Evolutionary conservation across 2,113 vertebrate species (phyloP).

Genomic region (Capreolus pygargus): DNA sequence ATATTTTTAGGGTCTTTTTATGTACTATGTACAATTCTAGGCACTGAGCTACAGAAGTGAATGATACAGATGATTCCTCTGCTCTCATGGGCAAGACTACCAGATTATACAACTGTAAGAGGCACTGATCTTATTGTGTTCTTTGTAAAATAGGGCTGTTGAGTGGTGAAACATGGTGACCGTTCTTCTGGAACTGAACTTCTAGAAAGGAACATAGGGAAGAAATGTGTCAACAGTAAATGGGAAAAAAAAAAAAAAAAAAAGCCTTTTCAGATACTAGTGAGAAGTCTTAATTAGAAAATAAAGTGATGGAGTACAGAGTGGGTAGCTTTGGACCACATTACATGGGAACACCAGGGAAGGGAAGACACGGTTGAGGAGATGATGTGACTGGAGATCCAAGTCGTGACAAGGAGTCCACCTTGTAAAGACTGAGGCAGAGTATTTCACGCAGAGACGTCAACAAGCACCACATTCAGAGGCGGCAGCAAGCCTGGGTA

Average conservation of each 20-base stretch:
- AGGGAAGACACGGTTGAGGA: background rate
- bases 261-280: background rate
- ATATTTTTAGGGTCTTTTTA: background rate
- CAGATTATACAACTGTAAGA: too few species aligned
- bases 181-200: background rate
- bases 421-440: fast-evolving
- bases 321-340: background rate
- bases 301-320: background rate
- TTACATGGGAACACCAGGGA: too few species aligned
- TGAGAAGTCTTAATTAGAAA: background rate
- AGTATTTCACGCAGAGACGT: background rate
- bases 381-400: too few species aligned
- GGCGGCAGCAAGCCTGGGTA: fast-evolving
- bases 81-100: background rate
- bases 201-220: background rate
- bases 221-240: background rate
- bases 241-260: background rate
- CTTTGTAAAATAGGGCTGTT: background rate
- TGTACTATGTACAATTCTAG: background rate
- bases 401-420: too few species aligned
- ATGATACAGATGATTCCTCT: background rate
- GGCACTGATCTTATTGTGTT: too few species aligned
- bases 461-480: background rate
- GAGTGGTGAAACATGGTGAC: too few species aligned
- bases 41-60: background rate